phyloP scores from a whole-genome alignment of 1,140 invertebrate species.

The Eueides isabella region DNA sequence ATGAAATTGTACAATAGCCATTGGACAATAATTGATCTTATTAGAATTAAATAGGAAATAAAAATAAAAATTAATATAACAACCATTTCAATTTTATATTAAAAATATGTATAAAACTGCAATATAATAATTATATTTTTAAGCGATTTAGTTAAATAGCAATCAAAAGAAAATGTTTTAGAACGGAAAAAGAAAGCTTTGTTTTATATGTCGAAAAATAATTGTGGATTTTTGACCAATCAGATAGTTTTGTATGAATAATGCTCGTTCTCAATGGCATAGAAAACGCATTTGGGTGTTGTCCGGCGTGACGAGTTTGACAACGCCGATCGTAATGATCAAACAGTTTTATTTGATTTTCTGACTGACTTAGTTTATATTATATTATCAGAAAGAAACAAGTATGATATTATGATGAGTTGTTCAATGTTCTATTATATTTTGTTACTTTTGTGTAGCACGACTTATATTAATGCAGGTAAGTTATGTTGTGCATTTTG shows the following conservation, averaged over 20 bases:
- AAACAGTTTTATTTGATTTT: slow-evolving; percentile 68
- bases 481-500: slow-evolving; percentile 42
- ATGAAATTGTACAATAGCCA: neutral
- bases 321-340: slow-evolving; percentile 74
- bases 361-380: slow-evolving; percentile 50
- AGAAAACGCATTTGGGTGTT: slow-evolving; percentile 63
- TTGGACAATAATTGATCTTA: neutral
- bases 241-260: neutral
- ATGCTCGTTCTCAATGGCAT: neutral
- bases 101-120: neutral
- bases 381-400: slow-evolving; percentile 44
- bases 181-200: neutral
- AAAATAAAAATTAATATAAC: neutral
- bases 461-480: slow-evolving; percentile 68
- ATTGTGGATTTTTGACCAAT: neutral
- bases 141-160: neutral
- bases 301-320: slow-evolving; percentile 60
- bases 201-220: neutral
- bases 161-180: neutral
- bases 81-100: neutral
- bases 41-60: neutral
- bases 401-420: slow-evolving; percentile 79
- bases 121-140: too few relatives aligned
- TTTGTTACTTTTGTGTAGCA: slow-evolving; percentile 67
- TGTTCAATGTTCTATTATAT: slow-evolving; percentile 65